Percentiles rank a stretch among this genome's conserved stretches.
Conservation (phyloP, 2,888 invertebrate species). For the Scaptomyza caliginosa region DNA sequence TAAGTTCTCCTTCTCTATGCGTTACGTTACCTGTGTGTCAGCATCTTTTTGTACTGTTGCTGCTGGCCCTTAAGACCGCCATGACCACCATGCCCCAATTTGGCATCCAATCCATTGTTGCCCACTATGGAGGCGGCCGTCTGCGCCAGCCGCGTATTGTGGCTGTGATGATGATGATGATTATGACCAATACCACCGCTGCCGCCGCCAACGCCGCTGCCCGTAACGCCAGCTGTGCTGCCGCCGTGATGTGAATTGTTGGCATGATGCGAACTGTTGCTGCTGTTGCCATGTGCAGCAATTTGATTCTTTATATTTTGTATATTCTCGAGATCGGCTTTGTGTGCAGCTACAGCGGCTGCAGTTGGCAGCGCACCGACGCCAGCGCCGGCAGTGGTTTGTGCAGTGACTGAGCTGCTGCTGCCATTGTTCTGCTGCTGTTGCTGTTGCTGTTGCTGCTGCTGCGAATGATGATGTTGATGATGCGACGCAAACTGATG, state of each 20-base stretch:
- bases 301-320: constrained; percentile 83
- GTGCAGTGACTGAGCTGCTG: constrained; percentile 20
- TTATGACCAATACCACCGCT: constrained; percentile 25
- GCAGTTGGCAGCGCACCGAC: constrained; percentile 34
- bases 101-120: constrained; percentile 62
- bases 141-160: constrained; percentile 55
- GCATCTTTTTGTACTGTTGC: constrained; percentile 81
- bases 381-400: constrained; percentile 31
- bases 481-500: constrained; percentile 21
- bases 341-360: constrained; percentile 59
- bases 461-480: constrained; percentile 24
- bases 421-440: constrained; percentile 33
- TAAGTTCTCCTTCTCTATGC: neutral
- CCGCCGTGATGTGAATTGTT: constrained; percentile 27
- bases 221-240: constrained; percentile 18
- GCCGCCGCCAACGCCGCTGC: constrained; percentile 20
- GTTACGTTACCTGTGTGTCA: constrained; percentile 70
- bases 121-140: constrained; percentile 45
- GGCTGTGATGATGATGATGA: constrained; percentile 61
- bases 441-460: constrained; percentile 19
- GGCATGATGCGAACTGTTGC: constrained; percentile 35
- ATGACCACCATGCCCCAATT: constrained; percentile 67
- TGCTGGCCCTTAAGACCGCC: constrained; percentile 63
- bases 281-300: constrained; percentile 49
- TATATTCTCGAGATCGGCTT: constrained; percentile 83